phyloP scores from a whole-genome alignment of 2,797 vertebrate genomes.

The Cynodonichthys magdalenae region DNA sequence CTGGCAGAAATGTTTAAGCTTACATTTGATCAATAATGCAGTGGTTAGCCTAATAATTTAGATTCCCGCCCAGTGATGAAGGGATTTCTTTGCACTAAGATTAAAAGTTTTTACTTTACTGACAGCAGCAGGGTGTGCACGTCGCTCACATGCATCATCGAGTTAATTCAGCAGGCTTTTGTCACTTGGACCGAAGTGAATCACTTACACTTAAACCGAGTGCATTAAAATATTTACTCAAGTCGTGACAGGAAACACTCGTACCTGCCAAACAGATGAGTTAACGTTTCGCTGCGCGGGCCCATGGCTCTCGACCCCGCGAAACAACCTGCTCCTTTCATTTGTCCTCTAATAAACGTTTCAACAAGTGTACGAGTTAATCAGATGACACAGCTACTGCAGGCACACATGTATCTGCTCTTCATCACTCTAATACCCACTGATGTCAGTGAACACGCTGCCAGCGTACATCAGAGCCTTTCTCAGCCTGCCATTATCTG shows the following conservation, averaged over 20 bases:
- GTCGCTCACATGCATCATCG: slow-evolving; percentile 7
- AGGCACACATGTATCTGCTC: slow-evolving; percentile 8
- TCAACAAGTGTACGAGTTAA: slow-evolving; percentile 2
- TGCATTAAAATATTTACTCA: slow-evolving; percentile 48
- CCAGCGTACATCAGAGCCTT: slow-evolving; percentile 32
- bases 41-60: slow-evolving; percentile 2
- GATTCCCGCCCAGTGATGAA: no score
- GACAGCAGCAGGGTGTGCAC: background rate
- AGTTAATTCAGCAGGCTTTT: slow-evolving; percentile 1
- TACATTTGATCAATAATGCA: background rate
- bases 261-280: slow-evolving; percentile 23
- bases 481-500: slow-evolving; percentile 61
- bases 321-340: background rate
- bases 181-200: slow-evolving; percentile 20
- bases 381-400: background rate
- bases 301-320: slow-evolving; percentile 1
- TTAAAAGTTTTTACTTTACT: no score
- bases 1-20: no score
- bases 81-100: no score
- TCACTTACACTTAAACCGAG: slow-evolving; percentile 44
- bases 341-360: slow-evolving; percentile 5
- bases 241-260: slow-evolving; percentile 54
- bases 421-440: slow-evolving; percentile 31
- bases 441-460: slow-evolving; percentile 40
- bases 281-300: slow-evolving; percentile 10